phyloP scores from a whole-genome alignment of 2,797 vertebrate genomes.

The Pipistrellus pipistrellus region DNA sequence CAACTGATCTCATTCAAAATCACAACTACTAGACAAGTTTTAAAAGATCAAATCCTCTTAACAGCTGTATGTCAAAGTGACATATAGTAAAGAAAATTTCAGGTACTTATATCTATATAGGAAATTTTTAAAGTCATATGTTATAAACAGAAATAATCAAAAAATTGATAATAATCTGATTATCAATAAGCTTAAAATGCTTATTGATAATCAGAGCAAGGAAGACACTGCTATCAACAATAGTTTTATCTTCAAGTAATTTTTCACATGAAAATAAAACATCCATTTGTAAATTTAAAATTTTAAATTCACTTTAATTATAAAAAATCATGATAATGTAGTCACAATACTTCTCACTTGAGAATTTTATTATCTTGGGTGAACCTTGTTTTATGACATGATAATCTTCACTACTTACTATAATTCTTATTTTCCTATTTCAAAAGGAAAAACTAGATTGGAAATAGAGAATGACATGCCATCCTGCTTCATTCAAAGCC shows the following conservation, averaged over 20 bases:
- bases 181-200: slow-evolving; percentile 38
- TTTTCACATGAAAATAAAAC: slow-evolving; percentile 22
- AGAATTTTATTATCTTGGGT: not conserved
- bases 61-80: slow-evolving; percentile 7
- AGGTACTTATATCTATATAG: slow-evolving; percentile 2
- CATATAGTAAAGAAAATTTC: slow-evolving; percentile 5
- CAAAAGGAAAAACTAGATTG: slow-evolving; percentile 14
- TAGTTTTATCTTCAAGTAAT: not conserved
- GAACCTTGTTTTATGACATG: slow-evolving; percentile 16
- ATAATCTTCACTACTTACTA: not conserved
- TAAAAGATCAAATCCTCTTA: not conserved
- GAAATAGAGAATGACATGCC: not conserved
- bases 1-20: slow-evolving; percentile 60
- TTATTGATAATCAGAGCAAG: not conserved
- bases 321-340: not conserved
- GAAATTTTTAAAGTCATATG: not conserved
- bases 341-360: slow-evolving; percentile 14
- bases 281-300: slow-evolving; percentile 30
- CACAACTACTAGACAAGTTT: not conserved
- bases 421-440: slow-evolving; percentile 52
- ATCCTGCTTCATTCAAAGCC: slow-evolving; percentile 30
- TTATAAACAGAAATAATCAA: slow-evolving; percentile 43
- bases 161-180: too few relatives aligned
- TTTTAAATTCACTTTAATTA: slow-evolving; percentile 21
- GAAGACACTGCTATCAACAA: not conserved